Evolutionary conservation across 2,888 invertebrate genomes (phyloP).

Genomic region (Apamea epomidion): DNA sequence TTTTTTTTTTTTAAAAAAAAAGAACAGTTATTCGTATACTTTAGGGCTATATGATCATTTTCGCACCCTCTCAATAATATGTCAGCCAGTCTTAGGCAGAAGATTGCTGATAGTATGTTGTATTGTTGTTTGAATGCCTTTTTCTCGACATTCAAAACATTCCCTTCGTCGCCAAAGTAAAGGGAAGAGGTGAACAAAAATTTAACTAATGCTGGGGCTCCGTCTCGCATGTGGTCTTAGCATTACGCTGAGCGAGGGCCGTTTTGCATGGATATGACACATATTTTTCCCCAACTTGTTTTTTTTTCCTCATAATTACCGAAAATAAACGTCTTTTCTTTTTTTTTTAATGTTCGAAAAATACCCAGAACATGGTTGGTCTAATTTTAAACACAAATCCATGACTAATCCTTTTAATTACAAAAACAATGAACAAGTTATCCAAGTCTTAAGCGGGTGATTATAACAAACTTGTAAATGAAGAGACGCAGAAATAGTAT

Average conservation of each 20-base stretch:
- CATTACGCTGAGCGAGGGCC: background rate
- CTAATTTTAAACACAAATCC: slow-evolving; percentile 11
- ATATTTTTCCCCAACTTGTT: background rate
- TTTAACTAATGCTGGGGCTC: background rate
- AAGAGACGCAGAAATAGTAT: background rate
- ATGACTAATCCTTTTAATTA: slow-evolving; percentile 23
- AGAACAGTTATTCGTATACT: no score
- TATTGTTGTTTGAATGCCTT: background rate
- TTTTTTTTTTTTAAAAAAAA: no score
- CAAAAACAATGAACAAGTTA: slow-evolving; percentile 30
- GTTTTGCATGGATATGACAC: background rate
- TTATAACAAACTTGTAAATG: slow-evolving; percentile 32
- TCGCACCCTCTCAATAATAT: background rate
- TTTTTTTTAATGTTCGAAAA: background rate
- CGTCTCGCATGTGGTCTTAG: background rate
- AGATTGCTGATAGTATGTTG: background rate
- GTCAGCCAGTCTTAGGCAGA: background rate
- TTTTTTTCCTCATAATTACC: background rate
- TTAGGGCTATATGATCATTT: background rate
- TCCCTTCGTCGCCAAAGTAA: background rate
- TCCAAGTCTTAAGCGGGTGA: slow-evolving; percentile 20
- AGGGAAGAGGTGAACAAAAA: background rate
- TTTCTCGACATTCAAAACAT: background rate
- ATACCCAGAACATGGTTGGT: background rate
- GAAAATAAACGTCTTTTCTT: background rate